These are phyloP conservation scores for Sclerodermus sp. DNA, from an alignment of 2,888 invertebrate genomes.

Conservation along the genomic window DNA sequence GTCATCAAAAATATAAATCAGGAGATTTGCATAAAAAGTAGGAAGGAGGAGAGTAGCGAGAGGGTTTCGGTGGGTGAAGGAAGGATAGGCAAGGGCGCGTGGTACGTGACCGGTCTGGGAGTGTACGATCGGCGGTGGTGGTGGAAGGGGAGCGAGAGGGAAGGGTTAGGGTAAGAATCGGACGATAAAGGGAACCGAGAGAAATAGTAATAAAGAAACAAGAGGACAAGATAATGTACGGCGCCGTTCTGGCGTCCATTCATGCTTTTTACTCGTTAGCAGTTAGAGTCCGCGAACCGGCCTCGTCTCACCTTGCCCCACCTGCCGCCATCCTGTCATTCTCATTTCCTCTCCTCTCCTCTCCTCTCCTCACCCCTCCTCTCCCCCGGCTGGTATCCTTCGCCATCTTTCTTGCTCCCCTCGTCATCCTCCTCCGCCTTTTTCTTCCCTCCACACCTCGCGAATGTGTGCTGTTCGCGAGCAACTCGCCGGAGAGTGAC, in stretches of 20 bases:
- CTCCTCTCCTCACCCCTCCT: not conserved
- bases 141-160: no score
- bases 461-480: no score
- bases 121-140: no score
- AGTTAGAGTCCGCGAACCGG: conserved; percentile 30
- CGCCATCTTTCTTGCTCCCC: not conserved
- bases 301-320: conserved; percentile 25
- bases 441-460: no score
- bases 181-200: conserved; percentile 22
- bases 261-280: conserved; percentile 54
- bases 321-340: conserved; percentile 4
- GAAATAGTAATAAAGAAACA: conserved; percentile 35
- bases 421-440: no score
- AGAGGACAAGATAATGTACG: conserved; percentile 43
- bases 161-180: no score
- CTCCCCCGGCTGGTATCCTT: not conserved
- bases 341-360: not conserved
- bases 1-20: no score
- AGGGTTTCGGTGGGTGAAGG: not conserved
- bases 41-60: conserved; percentile 4
- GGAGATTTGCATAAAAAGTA: not conserved
- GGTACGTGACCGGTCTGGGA: no score
- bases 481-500: not conserved
- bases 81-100: not conserved
- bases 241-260: conserved; percentile 51